phyloP scores from a whole-genome alignment of 2,888 invertebrate species.

The Podabrus alpinus region DNA sequence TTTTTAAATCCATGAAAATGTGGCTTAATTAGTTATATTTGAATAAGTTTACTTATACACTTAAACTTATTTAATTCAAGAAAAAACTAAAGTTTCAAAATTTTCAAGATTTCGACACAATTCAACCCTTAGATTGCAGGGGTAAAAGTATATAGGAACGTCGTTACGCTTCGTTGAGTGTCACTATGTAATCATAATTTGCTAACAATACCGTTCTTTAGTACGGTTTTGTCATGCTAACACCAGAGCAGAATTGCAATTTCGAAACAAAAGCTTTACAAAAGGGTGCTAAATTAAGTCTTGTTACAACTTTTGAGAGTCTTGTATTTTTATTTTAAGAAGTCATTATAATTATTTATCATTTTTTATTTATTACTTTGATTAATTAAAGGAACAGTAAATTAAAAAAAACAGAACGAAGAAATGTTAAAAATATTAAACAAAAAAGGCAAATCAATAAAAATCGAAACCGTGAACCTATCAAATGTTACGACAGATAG shows the following conservation, averaged over 20 bases:
- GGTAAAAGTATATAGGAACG: slow-evolving; percentile 7
- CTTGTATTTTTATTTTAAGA: background rate
- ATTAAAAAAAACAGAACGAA: too few species aligned
- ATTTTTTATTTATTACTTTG: too few species aligned
- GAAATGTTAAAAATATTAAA: too few species aligned
- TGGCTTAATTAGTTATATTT: too few species aligned
- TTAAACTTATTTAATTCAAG: too few species aligned
- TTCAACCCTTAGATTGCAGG: slow-evolving; percentile 6
- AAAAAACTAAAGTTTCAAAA: background rate
- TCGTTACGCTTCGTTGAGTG: slow-evolving; percentile 17
- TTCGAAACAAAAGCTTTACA: slow-evolving; percentile 21
- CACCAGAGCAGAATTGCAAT: slow-evolving; percentile 8
- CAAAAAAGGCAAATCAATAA: too few species aligned
- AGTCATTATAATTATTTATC: too few species aligned
- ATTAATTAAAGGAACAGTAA: too few species aligned
- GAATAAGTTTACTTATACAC: too few species aligned
- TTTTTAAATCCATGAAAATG: too few species aligned
- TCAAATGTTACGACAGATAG: too few species aligned
- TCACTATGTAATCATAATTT: slow-evolving; percentile 31
- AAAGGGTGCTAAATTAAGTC: background rate
- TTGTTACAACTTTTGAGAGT: background rate
- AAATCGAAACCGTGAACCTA: too few species aligned
- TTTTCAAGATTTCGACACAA: background rate
- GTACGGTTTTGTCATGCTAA: slow-evolving; percentile 35
- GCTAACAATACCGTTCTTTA: slow-evolving; percentile 38